A percentile compares a stretch with the other conserved stretches of the same genome.
Evolutionary conservation across 2,113 vertebrate genomes (phyloP).

Genomic region (Sturnira hondurensis): DNA sequence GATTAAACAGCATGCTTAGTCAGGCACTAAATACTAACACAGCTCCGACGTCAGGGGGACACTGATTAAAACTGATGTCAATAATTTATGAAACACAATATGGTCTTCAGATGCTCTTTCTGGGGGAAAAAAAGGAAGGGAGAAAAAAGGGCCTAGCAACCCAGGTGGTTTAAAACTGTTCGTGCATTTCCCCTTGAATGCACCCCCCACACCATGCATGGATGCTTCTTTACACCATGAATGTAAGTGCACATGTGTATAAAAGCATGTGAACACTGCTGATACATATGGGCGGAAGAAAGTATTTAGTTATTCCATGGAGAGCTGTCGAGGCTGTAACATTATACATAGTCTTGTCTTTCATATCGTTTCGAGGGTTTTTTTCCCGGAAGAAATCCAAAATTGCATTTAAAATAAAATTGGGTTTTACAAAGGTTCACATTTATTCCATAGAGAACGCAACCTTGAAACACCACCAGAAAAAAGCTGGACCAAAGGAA

Average conservation of each 20-base stretch:
- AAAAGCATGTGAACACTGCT: constrained; percentile 39
- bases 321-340: constrained; percentile 48
- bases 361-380: constrained; percentile 38
- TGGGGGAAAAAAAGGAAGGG: background rate
- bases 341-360: constrained; percentile 53
- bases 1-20: constrained; percentile 69
- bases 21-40: constrained; percentile 73
- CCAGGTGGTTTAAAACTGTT: constrained; percentile 64
- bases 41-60: constrained; percentile 64
- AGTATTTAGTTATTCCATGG: constrained; percentile 51
- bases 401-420: constrained; percentile 49
- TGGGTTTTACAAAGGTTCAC: background rate
- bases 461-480: background rate
- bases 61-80: constrained; percentile 75
- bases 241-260: constrained; percentile 46
- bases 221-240: constrained; percentile 50
- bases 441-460: background rate
- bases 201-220: constrained; percentile 19
- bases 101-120: constrained; percentile 72
- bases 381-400: constrained; percentile 33
- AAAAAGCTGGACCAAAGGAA: background rate
- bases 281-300: constrained; percentile 61
- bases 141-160: constrained; percentile 13
- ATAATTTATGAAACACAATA: constrained; percentile 77
- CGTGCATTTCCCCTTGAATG: constrained; percentile 52